A percentile compares a stretch with the other conserved stretches of the same genome.
Evolutionary conservation across 2,797 vertebrate species (phyloP).

Genomic region (Linurgus olivaceus): DNA sequence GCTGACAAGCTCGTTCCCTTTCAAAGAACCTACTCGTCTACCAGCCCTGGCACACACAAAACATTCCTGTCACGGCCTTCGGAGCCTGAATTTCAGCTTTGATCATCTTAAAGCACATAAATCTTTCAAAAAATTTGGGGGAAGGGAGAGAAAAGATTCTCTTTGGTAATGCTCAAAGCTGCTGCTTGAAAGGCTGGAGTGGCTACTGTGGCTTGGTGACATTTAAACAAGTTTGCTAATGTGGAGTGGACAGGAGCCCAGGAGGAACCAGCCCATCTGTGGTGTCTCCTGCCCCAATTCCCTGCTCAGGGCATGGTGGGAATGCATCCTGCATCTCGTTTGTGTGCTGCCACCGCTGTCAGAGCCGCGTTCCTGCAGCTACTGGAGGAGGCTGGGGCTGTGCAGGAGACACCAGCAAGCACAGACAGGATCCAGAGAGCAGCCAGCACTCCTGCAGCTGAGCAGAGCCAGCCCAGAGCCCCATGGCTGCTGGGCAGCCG

Average conservation of each 20-base stretch:
- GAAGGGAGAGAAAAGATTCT: not conserved
- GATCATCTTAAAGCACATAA: constrained; percentile 73
- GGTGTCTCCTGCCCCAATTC: not conserved
- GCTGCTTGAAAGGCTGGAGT: constrained; percentile 32
- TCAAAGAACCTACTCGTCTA: constrained; percentile 68
- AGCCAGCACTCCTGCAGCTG: not conserved
- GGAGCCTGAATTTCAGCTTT: constrained; percentile 61
- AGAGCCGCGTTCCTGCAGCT: not conserved
- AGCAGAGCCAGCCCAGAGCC: not conserved
- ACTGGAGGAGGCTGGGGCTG: not conserved
- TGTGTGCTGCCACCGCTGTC: not conserved
- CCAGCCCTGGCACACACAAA: constrained; percentile 38
- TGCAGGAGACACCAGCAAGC: not conserved
- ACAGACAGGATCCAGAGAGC: not conserved
- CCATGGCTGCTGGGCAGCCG: not conserved
- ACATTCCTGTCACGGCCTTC: constrained; percentile 61
- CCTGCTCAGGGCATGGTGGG: not conserved
- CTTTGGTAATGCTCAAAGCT: constrained; percentile 39
- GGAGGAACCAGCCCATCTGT: not conserved
- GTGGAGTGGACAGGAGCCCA: constrained; percentile 6
- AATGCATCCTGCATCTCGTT: not conserved
- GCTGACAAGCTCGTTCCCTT: constrained; percentile 65
- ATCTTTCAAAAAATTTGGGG: constrained; percentile 49
- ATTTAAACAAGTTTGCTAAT: not conserved
- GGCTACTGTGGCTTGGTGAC: constrained; percentile 1